Conservation (phyloP, 2,888 invertebrate species). For the Nemotelus pantherinus region DNA sequence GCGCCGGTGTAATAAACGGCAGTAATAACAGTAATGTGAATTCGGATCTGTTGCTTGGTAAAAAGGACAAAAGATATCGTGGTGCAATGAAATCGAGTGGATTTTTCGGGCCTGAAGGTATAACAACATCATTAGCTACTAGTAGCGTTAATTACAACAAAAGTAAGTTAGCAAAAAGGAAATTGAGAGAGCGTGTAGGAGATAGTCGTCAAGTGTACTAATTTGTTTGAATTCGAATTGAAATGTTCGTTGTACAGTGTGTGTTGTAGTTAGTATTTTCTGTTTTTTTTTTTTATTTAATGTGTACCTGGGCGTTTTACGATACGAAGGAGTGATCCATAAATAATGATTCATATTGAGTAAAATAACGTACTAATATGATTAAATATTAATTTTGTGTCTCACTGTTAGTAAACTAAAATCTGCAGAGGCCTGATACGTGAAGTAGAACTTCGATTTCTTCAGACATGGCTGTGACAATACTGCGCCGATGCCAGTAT, state of each 20-base stretch:
- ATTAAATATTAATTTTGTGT: too few relatives aligned
- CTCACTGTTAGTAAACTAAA: too few relatives aligned
- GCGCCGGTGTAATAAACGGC: not conserved
- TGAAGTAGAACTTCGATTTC: too few relatives aligned
- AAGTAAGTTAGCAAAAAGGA: conserved; percentile 34
- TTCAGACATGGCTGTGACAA: too few relatives aligned
- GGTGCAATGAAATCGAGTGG: conserved; percentile 50
- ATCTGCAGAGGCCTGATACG: too few relatives aligned
- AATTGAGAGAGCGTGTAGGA: not conserved
- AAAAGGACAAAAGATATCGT: conserved; percentile 52
- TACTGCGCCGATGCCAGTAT: too few relatives aligned
- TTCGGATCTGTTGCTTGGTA: conserved; percentile 42
- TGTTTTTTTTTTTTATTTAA: too few relatives aligned
- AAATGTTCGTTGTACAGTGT: not conserved
- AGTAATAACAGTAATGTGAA: not conserved
- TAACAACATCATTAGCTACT: not conserved
- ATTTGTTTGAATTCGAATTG: not conserved
- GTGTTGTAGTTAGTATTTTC: not conserved
- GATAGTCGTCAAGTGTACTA: not conserved
- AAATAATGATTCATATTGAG: too few relatives aligned
- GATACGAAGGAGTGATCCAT: too few relatives aligned
- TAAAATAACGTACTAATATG: too few relatives aligned
- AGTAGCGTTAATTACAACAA: conserved; percentile 17
- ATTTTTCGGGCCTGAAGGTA: conserved; percentile 54
- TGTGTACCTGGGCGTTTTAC: too few relatives aligned